Conservation (phyloP, 2,888 invertebrate genomes). For the Alloplasta piceator region DNA sequence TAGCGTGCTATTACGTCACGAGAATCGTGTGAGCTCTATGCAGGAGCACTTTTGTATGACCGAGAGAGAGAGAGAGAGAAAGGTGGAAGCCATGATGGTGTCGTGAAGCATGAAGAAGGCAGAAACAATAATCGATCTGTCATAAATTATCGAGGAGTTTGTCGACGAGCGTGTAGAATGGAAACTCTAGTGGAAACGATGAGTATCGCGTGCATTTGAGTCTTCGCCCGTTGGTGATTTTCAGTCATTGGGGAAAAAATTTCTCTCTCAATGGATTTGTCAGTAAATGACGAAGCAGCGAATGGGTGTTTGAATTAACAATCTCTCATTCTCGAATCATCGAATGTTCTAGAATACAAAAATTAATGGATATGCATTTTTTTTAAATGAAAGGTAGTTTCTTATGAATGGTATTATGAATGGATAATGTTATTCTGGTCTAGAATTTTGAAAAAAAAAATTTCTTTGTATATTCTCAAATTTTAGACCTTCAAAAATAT, state of each 20-base stretch:
- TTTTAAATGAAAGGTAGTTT: too few species aligned
- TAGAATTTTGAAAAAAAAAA: too few species aligned
- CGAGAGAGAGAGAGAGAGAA: background rate
- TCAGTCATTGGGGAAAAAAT: background rate
- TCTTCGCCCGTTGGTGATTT: background rate
- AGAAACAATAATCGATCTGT: constrained; percentile 44
- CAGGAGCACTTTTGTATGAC: too few species aligned
- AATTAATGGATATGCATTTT: too few species aligned
- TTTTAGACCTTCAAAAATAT: too few species aligned
- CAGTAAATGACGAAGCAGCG: background rate
- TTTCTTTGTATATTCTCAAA: too few species aligned
- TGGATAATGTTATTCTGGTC: too few species aligned
- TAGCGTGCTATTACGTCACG: constrained; percentile 64
- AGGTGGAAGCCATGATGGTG: background rate
- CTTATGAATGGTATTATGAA: too few species aligned
- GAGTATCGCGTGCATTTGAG: constrained; percentile 21
- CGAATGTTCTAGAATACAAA: too few species aligned
- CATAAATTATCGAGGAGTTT: constrained; percentile 60
- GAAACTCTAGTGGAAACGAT: constrained; percentile 21
- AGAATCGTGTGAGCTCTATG: constrained; percentile 17
- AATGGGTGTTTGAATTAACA: background rate
- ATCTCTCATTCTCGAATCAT: too few species aligned
- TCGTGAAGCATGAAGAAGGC: constrained; percentile 5
- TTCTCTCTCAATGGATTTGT: background rate
- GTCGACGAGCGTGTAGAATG: constrained; percentile 23